phyloP scores from a whole-genome alignment of 2,888 invertebrate genomes.

The Leucoma salicis region DNA sequence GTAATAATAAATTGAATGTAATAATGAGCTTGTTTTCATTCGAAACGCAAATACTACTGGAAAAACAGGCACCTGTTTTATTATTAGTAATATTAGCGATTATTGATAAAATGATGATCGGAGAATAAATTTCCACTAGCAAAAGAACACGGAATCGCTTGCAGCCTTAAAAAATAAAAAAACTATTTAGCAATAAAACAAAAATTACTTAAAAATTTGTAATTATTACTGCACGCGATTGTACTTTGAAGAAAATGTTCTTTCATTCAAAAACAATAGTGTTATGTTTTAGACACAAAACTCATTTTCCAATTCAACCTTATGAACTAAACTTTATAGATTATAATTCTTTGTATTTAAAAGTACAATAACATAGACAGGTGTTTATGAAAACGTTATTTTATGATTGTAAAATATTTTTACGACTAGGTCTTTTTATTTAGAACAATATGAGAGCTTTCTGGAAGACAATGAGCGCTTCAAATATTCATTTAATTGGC shows the following conservation, averaged over 20 bases:
- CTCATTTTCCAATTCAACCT: not conserved
- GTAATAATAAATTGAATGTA: no score
- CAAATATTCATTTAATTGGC: not conserved
- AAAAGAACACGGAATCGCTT: no score
- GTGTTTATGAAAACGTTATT: constrained; percentile 34
- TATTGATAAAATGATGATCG: no score
- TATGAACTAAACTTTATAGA: not conserved
- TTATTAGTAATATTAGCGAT: no score
- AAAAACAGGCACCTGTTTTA: no score
- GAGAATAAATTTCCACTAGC: no score
- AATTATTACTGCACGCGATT: constrained; percentile 45
- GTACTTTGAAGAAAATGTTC: constrained; percentile 37
- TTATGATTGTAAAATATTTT: constrained; percentile 33
- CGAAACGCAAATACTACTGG: no score
- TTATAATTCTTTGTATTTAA: not conserved
- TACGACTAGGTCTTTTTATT: constrained; percentile 23
- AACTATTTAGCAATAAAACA: constrained; percentile 38
- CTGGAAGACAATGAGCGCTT: constrained; percentile 24
- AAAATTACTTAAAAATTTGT: constrained; percentile 35
- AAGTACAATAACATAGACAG: not conserved
- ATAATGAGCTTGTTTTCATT: no score
- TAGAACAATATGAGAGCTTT: constrained; percentile 16
- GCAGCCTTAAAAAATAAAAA: constrained; percentile 25
- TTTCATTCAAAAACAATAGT: constrained; percentile 10
- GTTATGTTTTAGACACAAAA: not conserved